Evolutionary conservation across 2,113 vertebrate species (phyloP), one percentile per base, ranked within the genome.

Genomic region (Solea solea): DNA sequence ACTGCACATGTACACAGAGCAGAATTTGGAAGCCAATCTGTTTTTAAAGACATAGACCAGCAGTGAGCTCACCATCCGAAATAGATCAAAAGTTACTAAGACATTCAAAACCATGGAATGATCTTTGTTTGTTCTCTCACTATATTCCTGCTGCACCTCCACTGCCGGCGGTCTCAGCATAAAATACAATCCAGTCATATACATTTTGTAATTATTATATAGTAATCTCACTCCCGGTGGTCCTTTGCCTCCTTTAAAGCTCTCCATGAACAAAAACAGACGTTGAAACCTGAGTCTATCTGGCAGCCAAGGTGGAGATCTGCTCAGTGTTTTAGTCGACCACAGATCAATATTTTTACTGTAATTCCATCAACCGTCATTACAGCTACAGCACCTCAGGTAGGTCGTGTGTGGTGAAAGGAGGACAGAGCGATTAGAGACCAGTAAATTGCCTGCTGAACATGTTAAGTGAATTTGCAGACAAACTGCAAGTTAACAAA

Each of bases 301-400:
- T 67, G 71, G 55, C 78, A 50, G 70, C 53, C 53, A 9, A 58
- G 9, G 51, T 6, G 7, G 56, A n/a, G 62, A 70, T 69, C 76
- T 88, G 80, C 55, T 82, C 64, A 78, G 50, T 50, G 66, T 82
- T 84, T 57, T 55, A 68, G 45, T 53, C 74, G 34, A 60, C 65
- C 56, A 2, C 77, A 59, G 76, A 86, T 90, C 80, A 82, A 87
- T 86, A 84, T 84, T 91, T 80, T 84, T 49, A 70, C 73, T 81
- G 83, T 89, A 88, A 87, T 78, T 86, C 85, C 76, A 90, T 82
- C 86, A 84, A 62, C 21, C 49, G 3, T 72, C 72, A 75, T 83
- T 70, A 69, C 60, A 67, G 69, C 70, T 28, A 2, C 40, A 56
- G 67, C 58, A 73, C 61, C 56, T 42, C 2, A 21, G 46, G 61